phyloP scores from a whole-genome alignment of 2,888 invertebrate genomes.

The Dugesia japonica region DNA sequence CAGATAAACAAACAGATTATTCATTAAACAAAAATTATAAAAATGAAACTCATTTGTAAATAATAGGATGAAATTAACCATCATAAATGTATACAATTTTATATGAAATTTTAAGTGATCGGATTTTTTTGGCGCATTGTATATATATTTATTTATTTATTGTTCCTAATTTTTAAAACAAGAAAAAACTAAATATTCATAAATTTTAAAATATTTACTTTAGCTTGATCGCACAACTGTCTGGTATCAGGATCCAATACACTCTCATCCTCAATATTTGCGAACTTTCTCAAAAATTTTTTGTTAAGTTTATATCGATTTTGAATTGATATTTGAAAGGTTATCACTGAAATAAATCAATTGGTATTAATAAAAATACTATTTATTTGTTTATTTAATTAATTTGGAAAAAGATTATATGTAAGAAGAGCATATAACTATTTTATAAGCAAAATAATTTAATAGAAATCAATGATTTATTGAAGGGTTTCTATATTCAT shows the following conservation, averaged over 20 bases:
- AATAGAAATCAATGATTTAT: too few species aligned
- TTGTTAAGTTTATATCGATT: slow-evolving; percentile 37
- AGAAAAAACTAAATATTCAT: background rate
- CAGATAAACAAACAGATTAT: too few species aligned
- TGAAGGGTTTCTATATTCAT: too few species aligned
- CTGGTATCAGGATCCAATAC: background rate
- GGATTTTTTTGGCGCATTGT: too few species aligned
- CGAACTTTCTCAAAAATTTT: slow-evolving; percentile 28
- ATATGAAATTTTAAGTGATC: too few species aligned
- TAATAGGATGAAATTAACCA: too few species aligned
- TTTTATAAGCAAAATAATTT: background rate
- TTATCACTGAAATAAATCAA: slow-evolving; percentile 30
- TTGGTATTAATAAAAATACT: background rate
- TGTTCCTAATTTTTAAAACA: too few species aligned
- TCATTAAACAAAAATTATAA: too few species aligned
- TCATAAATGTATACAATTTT: too few species aligned
- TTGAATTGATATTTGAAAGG: slow-evolving; percentile 37
- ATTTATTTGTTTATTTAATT: background rate
- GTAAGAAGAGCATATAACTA: background rate
- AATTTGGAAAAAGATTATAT: background rate
- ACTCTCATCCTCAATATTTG: slow-evolving; percentile 23
- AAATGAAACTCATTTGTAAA: too few species aligned
- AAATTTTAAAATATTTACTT: slow-evolving; percentile 21
- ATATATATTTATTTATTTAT: background rate
- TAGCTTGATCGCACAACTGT: background rate